Base-by-base conservation (phyloP, 2,888 invertebrate genomes). In the Orthosia cruda region DNA sequence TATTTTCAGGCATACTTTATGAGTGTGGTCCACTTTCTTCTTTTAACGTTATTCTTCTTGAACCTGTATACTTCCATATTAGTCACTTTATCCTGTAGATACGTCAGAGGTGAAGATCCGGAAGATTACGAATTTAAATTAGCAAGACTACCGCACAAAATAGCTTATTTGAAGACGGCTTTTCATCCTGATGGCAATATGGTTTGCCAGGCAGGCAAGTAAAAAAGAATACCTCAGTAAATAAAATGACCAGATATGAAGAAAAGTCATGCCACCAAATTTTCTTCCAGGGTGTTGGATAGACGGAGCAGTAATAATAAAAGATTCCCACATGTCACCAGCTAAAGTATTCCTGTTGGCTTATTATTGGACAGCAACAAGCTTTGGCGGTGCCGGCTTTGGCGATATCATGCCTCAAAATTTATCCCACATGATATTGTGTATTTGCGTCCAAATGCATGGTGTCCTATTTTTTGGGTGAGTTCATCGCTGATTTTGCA, bases 381-480 rank as follows among this genome's bases (percentile, higher is more conserved):
- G 95, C 73, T 95, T 97, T 80, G 95, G 95, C 68, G 95, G 96
- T 45, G 95, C 95, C 69, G 97, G 97, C 16, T 96, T 97, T 77
- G 97, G 97, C 69, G 97, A 97, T 86, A 93, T 97, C 75, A 93
- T 93, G 32, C 94, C 97, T 1, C 95, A 96, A 81, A 94, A 95
- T 84, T 91, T 94, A 66, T 83, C 88, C 57, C 95, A 95, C 86
- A 94, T 97, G 93, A 88, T 96, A 67, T 87, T 97, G 76, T 93
- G 95, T 77, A 95, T 95, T 80, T 93, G 95, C 72, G 92, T 94
- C 71, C 94, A 93, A 82, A 86, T 97, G 80, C 96, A 96, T 86
- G 97, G 97, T 49, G 93, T 93, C 78, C 89, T 97, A 81, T 97
- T 97, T 88, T 97, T 97, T 89, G 97, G 97, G 96, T 96, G 20